A percentile compares a stretch with the other conserved stretches of the same genome.
These are phyloP conservation scores for Hermetia illucens DNA, from an alignment of 1,140 invertebrate genomes.

Conservation along the genomic window DNA sequence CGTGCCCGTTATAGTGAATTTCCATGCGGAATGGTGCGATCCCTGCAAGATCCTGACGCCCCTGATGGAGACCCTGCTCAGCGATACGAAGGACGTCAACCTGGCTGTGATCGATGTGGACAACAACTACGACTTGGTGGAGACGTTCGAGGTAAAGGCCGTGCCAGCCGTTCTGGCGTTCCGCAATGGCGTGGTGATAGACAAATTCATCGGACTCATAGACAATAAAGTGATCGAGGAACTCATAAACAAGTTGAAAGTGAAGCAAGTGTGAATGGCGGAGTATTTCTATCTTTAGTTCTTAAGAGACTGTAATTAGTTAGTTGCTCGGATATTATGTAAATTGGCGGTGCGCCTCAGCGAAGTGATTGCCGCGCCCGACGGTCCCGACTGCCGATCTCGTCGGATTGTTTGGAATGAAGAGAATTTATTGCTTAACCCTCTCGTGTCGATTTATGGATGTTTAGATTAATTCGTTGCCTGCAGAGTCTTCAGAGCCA, in stretches of 20 bases:
- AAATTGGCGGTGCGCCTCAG: too few relatives aligned
- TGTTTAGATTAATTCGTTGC: too few relatives aligned
- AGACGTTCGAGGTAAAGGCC: conserved; percentile 73
- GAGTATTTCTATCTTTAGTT: too few relatives aligned
- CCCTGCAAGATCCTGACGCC: conserved; percentile 91
- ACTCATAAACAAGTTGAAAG: conserved; percentile 60
- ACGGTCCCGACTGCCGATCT: too few relatives aligned
- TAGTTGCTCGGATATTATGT: too few relatives aligned
- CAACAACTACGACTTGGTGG: conserved; percentile 61
- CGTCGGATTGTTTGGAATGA: too few relatives aligned
- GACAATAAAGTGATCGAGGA: conserved; percentile 72
- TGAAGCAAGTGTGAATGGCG: too few relatives aligned
- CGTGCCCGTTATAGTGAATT: conserved; percentile 72
- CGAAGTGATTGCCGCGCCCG: too few relatives aligned
- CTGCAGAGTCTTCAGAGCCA: too few relatives aligned
- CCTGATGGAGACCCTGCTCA: conserved; percentile 69
- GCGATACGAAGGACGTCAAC: conserved; percentile 60
- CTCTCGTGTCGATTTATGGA: too few relatives aligned
- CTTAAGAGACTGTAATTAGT: too few relatives aligned
- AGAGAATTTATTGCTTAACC: too few relatives aligned
- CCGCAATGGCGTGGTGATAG: conserved; percentile 73
- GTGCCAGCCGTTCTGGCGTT: conserved; percentile 84
- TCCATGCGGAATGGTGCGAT: conserved; percentile 87
- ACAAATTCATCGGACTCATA: conserved; percentile 83
- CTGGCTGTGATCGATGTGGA: conserved; percentile 89